A percentile compares a stretch with the other conserved stretches of the same genome.
phyloP scores from a whole-genome alignment of 2,797 vertebrate genomes.

The Halcyon badia region DNA sequence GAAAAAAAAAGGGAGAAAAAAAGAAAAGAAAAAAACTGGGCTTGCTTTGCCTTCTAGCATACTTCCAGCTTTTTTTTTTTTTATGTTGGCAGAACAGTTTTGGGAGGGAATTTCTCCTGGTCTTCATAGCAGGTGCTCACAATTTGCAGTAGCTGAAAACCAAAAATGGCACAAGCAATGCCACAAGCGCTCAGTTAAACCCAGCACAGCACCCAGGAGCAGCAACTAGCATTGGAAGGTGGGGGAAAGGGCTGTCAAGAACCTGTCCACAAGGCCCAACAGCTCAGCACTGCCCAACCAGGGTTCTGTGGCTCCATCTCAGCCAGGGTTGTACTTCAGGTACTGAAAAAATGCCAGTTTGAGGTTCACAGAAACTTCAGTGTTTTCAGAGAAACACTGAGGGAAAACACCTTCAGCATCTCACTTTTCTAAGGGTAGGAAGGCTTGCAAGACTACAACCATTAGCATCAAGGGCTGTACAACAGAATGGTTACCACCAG shows the following conservation, averaged over 20 bases:
- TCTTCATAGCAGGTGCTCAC: slow-evolving; percentile 13
- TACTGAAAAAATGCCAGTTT: background rate
- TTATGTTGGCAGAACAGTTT: background rate
- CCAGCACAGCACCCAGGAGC: background rate
- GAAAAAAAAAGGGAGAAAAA: background rate
- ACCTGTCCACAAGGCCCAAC: accelerated
- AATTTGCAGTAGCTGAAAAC: slow-evolving; percentile 9
- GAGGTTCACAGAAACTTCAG: background rate
- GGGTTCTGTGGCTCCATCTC: background rate
- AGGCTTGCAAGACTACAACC: background rate
- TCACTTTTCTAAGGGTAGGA: background rate
- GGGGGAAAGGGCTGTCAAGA: background rate
- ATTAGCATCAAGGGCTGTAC: background rate
- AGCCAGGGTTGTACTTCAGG: background rate
- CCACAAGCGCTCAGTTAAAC: background rate
- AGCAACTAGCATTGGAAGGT: background rate
- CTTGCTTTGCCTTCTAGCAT: background rate
- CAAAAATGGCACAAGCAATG: background rate
- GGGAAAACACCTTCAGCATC: background rate
- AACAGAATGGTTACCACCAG: background rate
- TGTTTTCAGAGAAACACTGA: background rate
- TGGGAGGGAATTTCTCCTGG: background rate
- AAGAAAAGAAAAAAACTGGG: background rate
- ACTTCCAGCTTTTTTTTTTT: background rate
- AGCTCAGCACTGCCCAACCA: background rate